A percentile compares a stretch with the other conserved stretches of the same genome.
phyloP scores from a whole-genome alignment of 2,797 vertebrate species.

The Anguilla pacifica region DNA sequence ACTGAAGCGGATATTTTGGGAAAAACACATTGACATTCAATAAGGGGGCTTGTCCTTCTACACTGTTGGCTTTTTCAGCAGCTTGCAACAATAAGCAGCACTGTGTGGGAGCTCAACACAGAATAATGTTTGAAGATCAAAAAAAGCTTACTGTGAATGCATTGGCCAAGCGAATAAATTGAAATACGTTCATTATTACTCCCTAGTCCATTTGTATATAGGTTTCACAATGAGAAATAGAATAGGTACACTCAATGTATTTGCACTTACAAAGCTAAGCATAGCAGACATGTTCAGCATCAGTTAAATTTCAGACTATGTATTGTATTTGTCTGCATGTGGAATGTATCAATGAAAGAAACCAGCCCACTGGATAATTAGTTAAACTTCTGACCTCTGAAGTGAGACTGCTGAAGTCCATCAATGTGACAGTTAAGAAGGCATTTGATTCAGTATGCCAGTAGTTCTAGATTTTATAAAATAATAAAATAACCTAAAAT shows the following conservation, averaged over 20 bases:
- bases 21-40: no score
- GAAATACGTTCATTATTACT: no score
- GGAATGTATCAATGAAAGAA: background rate
- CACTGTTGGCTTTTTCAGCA: no score
- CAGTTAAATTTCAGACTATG: background rate
- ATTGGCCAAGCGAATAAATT: no score
- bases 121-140: no score
- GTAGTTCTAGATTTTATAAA: background rate
- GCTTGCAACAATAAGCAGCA: no score
- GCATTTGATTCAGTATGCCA: background rate
- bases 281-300: background rate
- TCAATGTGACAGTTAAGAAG: background rate
- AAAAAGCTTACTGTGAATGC: no score
- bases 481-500: constrained; percentile 12
- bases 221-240: background rate
- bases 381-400: no score
- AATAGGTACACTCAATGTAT: background rate
- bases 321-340: background rate
- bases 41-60: no score
- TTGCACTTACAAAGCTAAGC: background rate
- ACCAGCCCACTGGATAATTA: background rate
- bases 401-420: background rate
- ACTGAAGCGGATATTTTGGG: background rate
- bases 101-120: no score
- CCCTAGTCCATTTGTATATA: background rate